Evolutionary conservation across 2,113 vertebrate genomes (phyloP), one percentile per base, ranked within the genome.

Genomic region (Elaphurus davidianus): DNA sequence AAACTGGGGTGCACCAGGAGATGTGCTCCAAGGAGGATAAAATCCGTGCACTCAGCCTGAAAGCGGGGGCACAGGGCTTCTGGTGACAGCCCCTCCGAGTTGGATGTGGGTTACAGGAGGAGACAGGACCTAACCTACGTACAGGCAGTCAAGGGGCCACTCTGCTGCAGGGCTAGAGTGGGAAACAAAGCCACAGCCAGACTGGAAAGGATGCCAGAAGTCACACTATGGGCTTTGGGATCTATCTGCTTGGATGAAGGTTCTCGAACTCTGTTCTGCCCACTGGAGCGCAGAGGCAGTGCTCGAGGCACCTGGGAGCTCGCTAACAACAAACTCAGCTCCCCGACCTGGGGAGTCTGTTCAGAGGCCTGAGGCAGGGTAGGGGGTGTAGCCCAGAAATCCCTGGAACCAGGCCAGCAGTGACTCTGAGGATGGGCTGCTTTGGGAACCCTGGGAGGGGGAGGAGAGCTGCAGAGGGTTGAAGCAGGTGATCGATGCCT

Each of bases 401-500:
- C 50, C 30, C 45, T 52, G 7, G 52, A 87, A 87, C 78, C 62
- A 71, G 83, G 55, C 52, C 50, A 17, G 45, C 55, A 3, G 57
- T 1, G n/a, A 28, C 79, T 64, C 76, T 87, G 52, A 87, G 43
- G 86, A 30, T 7, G 0, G 27, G 79, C 76, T 33, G 30, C 13
- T 33, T 5, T 6, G 90, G 90, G 90, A 21, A 30, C 28, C 30
- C 79, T 2, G 78, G 10, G 45, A n/a, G 17, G 67, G 52, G 19
- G 27, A 52, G 55, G 12, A 40, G 76, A 47, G 71, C 62, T 27
- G 88, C 28, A 12, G 86, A 27, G 40, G 52, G 64, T 40, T 17
- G 4, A 10, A 45, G 91, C 88, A 13, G 79, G 30, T 36, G 45
- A 93, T 91, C 67, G 19, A 78, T n/a, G 83, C 43, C 86, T 90